Evolutionary conservation across 2,113 vertebrate species (phyloP), one percentile per base, ranked within the genome.

Genomic region (Tautogolabrus adspersus): DNA sequence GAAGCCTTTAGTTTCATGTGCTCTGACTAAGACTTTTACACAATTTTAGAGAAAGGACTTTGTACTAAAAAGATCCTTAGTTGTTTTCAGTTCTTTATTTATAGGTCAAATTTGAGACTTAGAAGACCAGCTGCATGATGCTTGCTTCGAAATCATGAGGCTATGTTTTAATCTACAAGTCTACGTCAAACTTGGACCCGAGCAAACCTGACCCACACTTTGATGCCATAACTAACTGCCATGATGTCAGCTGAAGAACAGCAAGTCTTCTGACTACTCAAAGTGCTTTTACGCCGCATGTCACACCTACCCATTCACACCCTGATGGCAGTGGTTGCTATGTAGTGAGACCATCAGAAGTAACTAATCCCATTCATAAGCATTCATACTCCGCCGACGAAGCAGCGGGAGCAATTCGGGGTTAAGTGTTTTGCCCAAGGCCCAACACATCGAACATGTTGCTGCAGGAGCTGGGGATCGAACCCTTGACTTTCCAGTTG

Each of bases 191-290:
- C 61, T 22, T 87, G 67, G 73, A 68, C 75, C 60, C 52, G 46
- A 52, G 66, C 60, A 52, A 59, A 79, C 34, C 44, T 40, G 22
- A 59, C 52, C 66, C n/a, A 70, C 52, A 66, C 21, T 61, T 42
- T 56, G 44, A 68, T 75, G 68, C 72, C 72, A 49, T 46, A 62
- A 42, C 47, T 3, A 78, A 78, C 74, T 88, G 82, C 82, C 73
- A 73, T 54, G 26, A 69, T 69, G 70, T 69, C 58, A 49, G 71
- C 54, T 72, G 47, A 86, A 59, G 52, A 52, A 85, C 69, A 85
- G 88, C 77, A 85, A 21, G 63, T 60, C 69, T 40, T 87, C 63
- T 61, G n/a, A n/a, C n/a, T n/a, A n/a, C n/a, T n/a, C n/a, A n/a
- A n/a, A n/a, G n/a, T n/a, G n/a, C n/a, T n/a, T n/a, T n/a, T n/a